These are phyloP conservation scores for Chunga burmeisteri DNA, from an alignment of 2,113 vertebrate genomes.

Conservation along the genomic window DNA sequence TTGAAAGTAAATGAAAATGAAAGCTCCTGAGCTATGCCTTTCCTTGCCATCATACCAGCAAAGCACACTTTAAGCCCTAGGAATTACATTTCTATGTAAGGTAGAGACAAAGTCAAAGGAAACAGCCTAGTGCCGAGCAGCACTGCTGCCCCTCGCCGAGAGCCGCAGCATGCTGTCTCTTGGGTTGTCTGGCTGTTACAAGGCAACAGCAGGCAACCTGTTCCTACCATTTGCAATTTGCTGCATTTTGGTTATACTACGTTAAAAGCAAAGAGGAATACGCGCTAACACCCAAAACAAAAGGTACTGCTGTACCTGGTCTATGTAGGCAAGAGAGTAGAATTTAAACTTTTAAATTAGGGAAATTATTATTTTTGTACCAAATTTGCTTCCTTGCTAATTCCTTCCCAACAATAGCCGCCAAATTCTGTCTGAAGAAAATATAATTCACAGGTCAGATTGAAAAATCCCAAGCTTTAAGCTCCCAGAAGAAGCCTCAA, in stretches of 20 bases:
- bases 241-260: fast-evolving
- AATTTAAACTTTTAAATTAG: background rate
- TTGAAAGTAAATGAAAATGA: background rate
- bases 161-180: background rate
- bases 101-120: background rate
- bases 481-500: background rate
- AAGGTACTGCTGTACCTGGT: background rate
- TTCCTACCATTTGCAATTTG: background rate
- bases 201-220: background rate
- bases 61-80: background rate
- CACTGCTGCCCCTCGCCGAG: fast-evolving
- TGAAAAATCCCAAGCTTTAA: background rate
- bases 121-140: background rate
- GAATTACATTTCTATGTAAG: background rate
- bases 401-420: background rate
- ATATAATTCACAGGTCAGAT: background rate
- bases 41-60: background rate
- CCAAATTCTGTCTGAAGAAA: background rate
- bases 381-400: background rate
- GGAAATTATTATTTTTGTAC: background rate
- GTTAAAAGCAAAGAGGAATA: background rate
- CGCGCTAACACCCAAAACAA: background rate
- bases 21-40: background rate
- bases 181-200: background rate
- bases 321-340: background rate